A percentile compares a stretch with the other conserved stretches of the same genome.
Evolutionary conservation across 2,797 vertebrate genomes (phyloP).

Genomic region (Caiman crocodilus): DNA sequence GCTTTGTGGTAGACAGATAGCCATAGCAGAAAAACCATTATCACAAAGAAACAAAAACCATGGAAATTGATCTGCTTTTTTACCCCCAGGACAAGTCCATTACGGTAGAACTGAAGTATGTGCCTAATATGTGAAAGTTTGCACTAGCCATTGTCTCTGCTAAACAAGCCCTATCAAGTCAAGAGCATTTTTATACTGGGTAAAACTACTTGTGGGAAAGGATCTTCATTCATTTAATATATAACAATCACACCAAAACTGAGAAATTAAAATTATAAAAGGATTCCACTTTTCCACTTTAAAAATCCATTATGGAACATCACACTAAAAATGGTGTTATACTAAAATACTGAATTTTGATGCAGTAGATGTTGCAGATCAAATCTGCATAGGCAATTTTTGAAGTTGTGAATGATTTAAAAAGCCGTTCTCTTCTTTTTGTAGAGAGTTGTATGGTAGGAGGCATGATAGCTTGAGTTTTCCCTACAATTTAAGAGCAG

Average conservation of each 20-base stretch:
- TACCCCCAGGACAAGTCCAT: neutral
- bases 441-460: conserved; percentile 30
- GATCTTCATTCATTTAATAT: neutral
- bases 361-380: neutral
- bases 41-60: neutral
- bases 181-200: neutral
- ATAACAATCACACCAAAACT: neutral
- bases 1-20: neutral
- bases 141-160: neutral
- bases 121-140: neutral
- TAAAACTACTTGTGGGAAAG: neutral
- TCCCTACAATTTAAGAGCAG: neutral
- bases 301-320: neutral
- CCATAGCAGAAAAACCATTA: neutral
- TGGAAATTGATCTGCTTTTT: neutral
- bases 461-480: neutral
- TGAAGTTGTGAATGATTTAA: conserved; percentile 31
- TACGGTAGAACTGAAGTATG: neutral
- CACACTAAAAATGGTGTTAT: neutral
- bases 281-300: neutral
- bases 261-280: neutral
- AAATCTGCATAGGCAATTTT: neutral
- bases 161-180: neutral
- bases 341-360: neutral
- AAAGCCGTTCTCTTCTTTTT: neutral